Evolutionary conservation across 2,888 invertebrate species (phyloP).

Genomic region (Steinernema carpocapsae): DNA sequence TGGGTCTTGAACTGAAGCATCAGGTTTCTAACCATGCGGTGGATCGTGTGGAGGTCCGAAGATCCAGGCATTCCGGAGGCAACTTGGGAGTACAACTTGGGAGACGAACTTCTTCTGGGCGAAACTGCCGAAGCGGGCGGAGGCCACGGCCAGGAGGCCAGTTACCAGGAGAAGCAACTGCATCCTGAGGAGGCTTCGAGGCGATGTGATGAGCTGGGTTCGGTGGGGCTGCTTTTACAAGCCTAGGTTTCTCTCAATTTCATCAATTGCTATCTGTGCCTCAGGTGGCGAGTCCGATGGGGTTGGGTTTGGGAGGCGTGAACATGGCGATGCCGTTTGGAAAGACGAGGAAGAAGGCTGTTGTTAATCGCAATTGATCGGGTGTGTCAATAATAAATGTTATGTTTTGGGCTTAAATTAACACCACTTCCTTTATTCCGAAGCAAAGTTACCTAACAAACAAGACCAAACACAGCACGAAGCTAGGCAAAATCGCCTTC

Average conservation of each 20-base stretch:
- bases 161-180: neutral
- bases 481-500: no score
- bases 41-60: neutral
- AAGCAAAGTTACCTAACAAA: no score
- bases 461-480: no score
- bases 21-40: neutral
- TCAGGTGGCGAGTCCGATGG: neutral
- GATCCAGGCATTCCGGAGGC: slow-evolving; percentile 6
- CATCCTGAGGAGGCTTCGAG: neutral
- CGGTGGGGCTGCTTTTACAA: neutral
- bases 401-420: no score
- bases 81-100: neutral
- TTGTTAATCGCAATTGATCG: slow-evolving; percentile 31
- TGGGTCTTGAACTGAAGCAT: neutral
- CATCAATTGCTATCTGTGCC: no score
- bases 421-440: no score
- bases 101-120: neutral
- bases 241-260: neutral
- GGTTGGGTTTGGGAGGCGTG: neutral
- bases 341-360: no score
- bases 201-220: neutral
- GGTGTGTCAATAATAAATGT: slow-evolving; percentile 34
- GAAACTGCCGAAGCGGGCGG: neutral
- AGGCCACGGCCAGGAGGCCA: slow-evolving; percentile 19
- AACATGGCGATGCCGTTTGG: slow-evolving; percentile 17